Percentiles rank a stretch among this genome's conserved stretches.
Conservation (phyloP, 2,113 vertebrate species). For the Aldabrachelys gigantea region DNA sequence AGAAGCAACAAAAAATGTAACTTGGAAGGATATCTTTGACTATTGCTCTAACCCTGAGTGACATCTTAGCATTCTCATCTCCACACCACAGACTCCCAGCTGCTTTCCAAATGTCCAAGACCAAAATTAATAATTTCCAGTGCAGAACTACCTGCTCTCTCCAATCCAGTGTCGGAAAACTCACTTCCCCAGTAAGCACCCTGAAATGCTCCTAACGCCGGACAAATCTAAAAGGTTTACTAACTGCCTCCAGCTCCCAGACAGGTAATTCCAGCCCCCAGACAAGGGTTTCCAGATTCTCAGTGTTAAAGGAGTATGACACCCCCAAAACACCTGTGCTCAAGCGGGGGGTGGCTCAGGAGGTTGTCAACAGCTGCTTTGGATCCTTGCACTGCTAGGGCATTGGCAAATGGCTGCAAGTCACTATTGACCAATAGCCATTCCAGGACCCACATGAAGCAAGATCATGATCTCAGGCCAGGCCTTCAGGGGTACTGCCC, state of each 20-base stretch:
- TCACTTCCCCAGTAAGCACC: not conserved
- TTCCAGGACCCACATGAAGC: not conserved
- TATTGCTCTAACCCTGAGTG: not conserved
- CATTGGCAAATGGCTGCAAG: not conserved
- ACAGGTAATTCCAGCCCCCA: not conserved
- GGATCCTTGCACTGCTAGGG: not conserved
- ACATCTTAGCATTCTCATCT: not conserved
- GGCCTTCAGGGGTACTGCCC: not conserved
- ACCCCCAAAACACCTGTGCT: not conserved
- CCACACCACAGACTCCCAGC: not conserved
- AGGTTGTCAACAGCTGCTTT: not conserved
- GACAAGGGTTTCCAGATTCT: not conserved
- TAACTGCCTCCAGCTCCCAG: not conserved
- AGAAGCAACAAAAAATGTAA: not conserved
- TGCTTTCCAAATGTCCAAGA: not conserved
- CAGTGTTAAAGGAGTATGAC: not conserved
- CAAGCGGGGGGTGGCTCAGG: not conserved
- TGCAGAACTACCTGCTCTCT: not conserved
- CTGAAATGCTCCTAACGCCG: not conserved
- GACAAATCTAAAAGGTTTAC: not conserved
- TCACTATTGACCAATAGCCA: not conserved
- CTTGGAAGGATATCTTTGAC: not conserved
- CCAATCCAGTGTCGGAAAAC: not conserved
- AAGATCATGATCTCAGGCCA: not conserved
- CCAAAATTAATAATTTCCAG: not conserved